A percentile compares a stretch with the other conserved stretches of the same genome.
Conservation (phyloP, 2,888 invertebrate genomes). For the Phymatocera aterrima region DNA sequence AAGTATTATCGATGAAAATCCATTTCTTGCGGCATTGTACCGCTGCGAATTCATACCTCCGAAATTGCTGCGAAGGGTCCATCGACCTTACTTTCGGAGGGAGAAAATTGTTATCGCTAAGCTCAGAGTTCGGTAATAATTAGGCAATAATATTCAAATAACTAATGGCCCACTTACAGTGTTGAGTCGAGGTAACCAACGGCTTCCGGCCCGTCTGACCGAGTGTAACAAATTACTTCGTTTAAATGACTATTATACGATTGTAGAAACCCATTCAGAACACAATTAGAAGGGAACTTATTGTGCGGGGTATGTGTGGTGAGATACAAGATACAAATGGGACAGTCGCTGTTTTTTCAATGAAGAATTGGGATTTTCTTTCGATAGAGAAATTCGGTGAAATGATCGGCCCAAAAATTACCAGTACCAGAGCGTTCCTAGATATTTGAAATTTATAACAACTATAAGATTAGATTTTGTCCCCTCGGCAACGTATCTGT, state of each 20-base stretch:
- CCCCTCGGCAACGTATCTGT: not conserved
- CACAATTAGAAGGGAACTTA: too few relatives aligned
- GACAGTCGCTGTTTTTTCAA: too few relatives aligned
- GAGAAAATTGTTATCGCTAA: not conserved
- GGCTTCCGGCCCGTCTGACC: not conserved
- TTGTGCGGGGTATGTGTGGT: too few relatives aligned
- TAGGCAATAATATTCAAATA: slow-evolving; percentile 11
- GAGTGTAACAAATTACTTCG: slow-evolving; percentile 17
- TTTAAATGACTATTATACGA: slow-evolving; percentile 9
- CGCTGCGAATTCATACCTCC: too few relatives aligned
- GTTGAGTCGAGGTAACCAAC: not conserved
- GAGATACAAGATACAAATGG: too few relatives aligned
- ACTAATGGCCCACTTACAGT: not conserved
- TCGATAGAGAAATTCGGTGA: not conserved
- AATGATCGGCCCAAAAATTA: not conserved
- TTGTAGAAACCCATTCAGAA: too few relatives aligned
- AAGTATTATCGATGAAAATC: too few relatives aligned
- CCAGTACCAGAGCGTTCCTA: not conserved
- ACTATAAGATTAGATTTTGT: not conserved
- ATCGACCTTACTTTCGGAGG: not conserved
- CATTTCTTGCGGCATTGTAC: too few relatives aligned
- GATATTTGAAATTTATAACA: not conserved
- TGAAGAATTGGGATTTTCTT: too few relatives aligned
- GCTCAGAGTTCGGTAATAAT: not conserved
- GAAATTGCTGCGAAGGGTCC: not conserved